Conservation (phyloP, 1,140 invertebrate genomes). For the Xylocopa sonorina region DNA sequence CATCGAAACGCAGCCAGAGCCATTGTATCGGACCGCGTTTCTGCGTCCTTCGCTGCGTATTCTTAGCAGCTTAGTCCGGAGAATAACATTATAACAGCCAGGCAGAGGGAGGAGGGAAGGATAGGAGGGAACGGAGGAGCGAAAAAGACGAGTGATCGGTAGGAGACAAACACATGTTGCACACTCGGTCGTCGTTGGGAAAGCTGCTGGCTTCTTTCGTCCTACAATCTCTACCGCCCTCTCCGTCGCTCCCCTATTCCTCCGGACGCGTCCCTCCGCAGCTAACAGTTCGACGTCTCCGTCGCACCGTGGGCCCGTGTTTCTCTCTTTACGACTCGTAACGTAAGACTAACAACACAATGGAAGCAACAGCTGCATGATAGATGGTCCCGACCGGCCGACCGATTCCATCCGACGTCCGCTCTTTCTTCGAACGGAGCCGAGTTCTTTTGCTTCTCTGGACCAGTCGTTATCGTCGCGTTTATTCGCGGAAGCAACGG, state of each 20-base stretch:
- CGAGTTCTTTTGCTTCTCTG: slow-evolving; percentile 60
- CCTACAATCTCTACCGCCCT: slow-evolving; percentile 23
- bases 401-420: slow-evolving; percentile 69
- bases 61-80: slow-evolving; percentile 60
- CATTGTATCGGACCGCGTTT: slow-evolving; percentile 48
- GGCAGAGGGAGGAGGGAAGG: slow-evolving; percentile 24
- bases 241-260: not conserved
- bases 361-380: slow-evolving; percentile 82
- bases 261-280: not conserved
- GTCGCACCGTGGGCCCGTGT: slow-evolving; percentile 10
- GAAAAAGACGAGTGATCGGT: slow-evolving; percentile 26
- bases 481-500: slow-evolving; percentile 69
- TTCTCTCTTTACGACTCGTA: slow-evolving; percentile 70
- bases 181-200: slow-evolving; percentile 69
- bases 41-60: slow-evolving; percentile 64
- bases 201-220: slow-evolving; percentile 53
- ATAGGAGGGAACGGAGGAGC: slow-evolving; percentile 42
- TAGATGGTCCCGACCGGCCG: slow-evolving; percentile 74
- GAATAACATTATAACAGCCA: slow-evolving; percentile 70
- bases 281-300: not conserved
- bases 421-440: slow-evolving; percentile 58
- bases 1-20: slow-evolving; percentile 69
- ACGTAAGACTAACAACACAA: slow-evolving; percentile 81
- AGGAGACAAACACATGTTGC: slow-evolving; percentile 79
- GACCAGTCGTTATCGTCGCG: slow-evolving; percentile 68